Evolutionary conservation across 2,113 vertebrate genomes (phyloP).

Genomic region (Falco punctatus): DNA sequence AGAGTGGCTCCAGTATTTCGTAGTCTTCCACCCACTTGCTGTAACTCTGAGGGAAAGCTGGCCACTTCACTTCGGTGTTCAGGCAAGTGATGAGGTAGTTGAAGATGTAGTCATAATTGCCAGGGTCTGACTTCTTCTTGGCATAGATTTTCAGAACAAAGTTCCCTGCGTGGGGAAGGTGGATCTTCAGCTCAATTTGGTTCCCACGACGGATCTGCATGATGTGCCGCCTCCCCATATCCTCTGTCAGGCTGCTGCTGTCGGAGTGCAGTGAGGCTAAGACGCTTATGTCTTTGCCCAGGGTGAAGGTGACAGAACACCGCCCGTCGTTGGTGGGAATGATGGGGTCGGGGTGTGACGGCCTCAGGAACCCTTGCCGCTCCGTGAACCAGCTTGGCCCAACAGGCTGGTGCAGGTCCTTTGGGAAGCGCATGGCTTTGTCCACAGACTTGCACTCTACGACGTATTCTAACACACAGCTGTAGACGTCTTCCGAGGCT

Average conservation of each 20-base stretch:
- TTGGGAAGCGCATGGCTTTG: slow-evolving; percentile 57
- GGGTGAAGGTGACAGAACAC: slow-evolving; percentile 74
- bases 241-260: slow-evolving; percentile 34
- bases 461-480: slow-evolving; percentile 68
- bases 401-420: slow-evolving; percentile 75
- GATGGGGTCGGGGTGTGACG: slow-evolving; percentile 66
- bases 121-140: slow-evolving; percentile 76
- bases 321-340: slow-evolving; percentile 78
- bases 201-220: slow-evolving; percentile 72
- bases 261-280: slow-evolving; percentile 71
- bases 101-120: slow-evolving; percentile 78
- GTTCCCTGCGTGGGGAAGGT: slow-evolving; percentile 76
- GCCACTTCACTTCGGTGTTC: slow-evolving; percentile 79
- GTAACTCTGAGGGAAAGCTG: slow-evolving; percentile 77
- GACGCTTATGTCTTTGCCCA: slow-evolving; percentile 72
- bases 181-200: slow-evolving; percentile 74
- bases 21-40: slow-evolving; percentile 77
- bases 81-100: slow-evolving; percentile 82
- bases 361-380: slow-evolving; percentile 76
- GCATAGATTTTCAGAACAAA: slow-evolving; percentile 80
- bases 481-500: slow-evolving; percentile 56
- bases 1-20: slow-evolving; percentile 81
- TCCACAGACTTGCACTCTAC: slow-evolving; percentile 77
- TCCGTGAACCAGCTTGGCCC: slow-evolving; percentile 84
- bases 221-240: slow-evolving; percentile 66